phyloP scores from a whole-genome alignment of 2,113 vertebrate genomes.

The Eurypyga helias region DNA sequence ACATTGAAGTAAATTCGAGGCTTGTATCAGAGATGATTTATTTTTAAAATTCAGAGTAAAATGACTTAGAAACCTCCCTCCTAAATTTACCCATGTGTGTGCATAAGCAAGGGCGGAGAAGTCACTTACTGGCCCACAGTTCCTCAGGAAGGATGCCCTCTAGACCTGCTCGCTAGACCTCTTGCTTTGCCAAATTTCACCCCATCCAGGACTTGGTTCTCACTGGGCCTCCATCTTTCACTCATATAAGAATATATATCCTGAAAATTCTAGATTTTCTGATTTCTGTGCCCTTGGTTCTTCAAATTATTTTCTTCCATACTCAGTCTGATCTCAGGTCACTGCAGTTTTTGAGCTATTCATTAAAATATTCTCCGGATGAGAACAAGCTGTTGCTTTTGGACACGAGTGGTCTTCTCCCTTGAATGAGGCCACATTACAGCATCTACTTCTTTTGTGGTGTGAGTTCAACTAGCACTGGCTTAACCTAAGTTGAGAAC shows the following conservation, averaged over 20 bases:
- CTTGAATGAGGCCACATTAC: background rate
- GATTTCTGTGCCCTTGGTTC: background rate
- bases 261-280: background rate
- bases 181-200: background rate
- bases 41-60: background rate
- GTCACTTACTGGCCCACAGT: background rate
- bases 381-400: background rate
- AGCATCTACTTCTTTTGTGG: background rate
- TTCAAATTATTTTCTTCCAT: background rate
- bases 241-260: background rate
- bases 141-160: background rate
- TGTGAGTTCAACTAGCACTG: background rate
- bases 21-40: background rate
- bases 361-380: background rate
- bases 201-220: background rate
- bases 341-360: background rate
- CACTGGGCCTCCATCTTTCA: background rate
- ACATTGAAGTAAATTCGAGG: background rate
- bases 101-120: background rate
- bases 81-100: background rate
- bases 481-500: background rate
- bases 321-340: background rate
- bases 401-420: background rate
- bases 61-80: background rate
- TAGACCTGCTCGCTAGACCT: background rate